Evolutionary conservation across 2,888 invertebrate species (phyloP).

Genomic region (Agapostemon virescens): DNA sequence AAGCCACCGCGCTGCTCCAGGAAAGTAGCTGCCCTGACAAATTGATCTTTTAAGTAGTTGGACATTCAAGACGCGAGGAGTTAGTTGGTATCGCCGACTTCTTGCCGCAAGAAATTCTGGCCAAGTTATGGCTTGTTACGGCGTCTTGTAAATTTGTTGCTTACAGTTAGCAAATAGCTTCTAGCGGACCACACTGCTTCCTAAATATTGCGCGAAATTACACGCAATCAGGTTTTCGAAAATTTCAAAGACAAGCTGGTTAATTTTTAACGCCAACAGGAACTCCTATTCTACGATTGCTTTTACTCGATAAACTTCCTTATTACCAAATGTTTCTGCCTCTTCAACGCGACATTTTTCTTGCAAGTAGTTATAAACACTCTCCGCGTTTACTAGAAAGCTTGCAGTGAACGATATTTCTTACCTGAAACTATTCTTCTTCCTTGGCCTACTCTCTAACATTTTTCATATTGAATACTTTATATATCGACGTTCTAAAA

Average conservation of each 20-base stretch:
- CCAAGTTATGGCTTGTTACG: slow-evolving; percentile 19
- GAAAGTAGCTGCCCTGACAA: neutral
- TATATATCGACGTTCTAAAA: too few relatives aligned
- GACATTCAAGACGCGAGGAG: slow-evolving; percentile 2
- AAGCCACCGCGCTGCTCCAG: neutral
- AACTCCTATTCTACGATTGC: neutral
- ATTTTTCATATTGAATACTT: too few relatives aligned
- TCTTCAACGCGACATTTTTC: neutral
- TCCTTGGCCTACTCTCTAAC: too few relatives aligned
- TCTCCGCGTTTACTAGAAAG: too few relatives aligned
- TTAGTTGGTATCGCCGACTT: slow-evolving; percentile 14
- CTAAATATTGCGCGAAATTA: neutral
- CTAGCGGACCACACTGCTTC: neutral
- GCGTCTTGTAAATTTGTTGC: slow-evolving; percentile 5
- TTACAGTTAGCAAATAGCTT: neutral
- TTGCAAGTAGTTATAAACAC: too few relatives aligned
- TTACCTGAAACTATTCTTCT: too few relatives aligned
- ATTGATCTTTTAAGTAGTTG: slow-evolving; percentile 23
- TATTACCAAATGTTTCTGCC: neutral
- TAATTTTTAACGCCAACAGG: neutral
- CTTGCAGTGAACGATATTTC: too few relatives aligned
- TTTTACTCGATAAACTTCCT: neutral
- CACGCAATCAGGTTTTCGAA: neutral
- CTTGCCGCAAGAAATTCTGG: slow-evolving; percentile 21
- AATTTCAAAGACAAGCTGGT: neutral